phyloP scores from a whole-genome alignment of 2,113 vertebrate species.

The Phasianus colchicus region DNA sequence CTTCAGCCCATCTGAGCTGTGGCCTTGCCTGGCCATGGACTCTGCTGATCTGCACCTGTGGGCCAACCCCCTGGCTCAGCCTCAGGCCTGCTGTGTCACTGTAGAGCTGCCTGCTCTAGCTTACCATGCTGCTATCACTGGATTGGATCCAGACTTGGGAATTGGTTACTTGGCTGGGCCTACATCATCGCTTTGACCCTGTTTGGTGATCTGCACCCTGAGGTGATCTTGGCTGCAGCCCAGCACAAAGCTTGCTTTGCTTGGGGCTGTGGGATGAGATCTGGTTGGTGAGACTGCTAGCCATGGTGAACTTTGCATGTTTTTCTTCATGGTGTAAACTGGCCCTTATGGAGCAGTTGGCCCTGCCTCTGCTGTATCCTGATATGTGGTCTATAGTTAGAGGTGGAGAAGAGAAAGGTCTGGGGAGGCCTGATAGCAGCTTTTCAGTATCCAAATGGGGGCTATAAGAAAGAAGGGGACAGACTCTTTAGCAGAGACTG shows the following conservation, averaged over 20 bases:
- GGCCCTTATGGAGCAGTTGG: background rate
- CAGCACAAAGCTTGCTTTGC: background rate
- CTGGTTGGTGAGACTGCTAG: background rate
- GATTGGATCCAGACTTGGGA: background rate
- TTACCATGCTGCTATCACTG: background rate
- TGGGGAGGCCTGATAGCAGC: no score
- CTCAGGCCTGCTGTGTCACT: background rate
- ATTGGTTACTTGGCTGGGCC: background rate
- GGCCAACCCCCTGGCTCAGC: background rate
- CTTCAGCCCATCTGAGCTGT: background rate
- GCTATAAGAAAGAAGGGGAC: no score
- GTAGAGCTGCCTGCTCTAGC: background rate
- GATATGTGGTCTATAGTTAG: background rate
- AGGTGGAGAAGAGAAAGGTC: background rate
- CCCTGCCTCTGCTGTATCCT: no score
- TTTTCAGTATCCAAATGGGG: no score
- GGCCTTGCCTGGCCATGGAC: background rate
- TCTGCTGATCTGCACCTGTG: background rate
- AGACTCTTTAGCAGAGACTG: no score
- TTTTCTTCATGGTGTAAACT: no score
- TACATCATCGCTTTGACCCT: background rate
- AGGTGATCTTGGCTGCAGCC: background rate
- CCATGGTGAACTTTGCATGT: no score
- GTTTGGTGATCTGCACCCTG: background rate
- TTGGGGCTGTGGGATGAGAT: rapidly evolving